phyloP scores from a whole-genome alignment of 2,797 vertebrate genomes.

The Synaphobranchus kaupii region DNA sequence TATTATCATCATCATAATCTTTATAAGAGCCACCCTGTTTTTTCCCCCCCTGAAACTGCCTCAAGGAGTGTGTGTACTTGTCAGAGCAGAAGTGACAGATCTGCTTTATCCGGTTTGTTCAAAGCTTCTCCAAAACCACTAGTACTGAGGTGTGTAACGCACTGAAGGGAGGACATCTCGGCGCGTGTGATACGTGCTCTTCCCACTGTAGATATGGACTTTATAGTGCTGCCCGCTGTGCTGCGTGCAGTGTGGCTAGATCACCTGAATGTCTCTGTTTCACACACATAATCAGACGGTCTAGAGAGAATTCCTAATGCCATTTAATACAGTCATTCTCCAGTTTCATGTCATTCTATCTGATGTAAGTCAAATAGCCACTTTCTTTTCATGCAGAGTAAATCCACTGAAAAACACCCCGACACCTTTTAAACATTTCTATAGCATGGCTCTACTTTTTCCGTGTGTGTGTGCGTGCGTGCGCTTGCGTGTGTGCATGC shows the following conservation, averaged over 20 bases:
- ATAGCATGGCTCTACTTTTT: conserved; percentile 50
- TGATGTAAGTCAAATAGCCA: neutral
- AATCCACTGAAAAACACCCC: conserved; percentile 16
- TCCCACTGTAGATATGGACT: neutral
- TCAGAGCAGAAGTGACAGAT: conserved; percentile 53
- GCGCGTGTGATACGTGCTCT: neutral
- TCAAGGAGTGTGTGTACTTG: conserved; percentile 39
- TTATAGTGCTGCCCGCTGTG: neutral
- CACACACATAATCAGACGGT: neutral
- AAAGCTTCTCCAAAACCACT: neutral
- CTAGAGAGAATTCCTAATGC: neutral
- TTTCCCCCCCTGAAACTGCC: neutral
- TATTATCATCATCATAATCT: neutral
- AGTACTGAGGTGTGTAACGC: neutral
- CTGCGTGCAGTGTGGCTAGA: neutral
- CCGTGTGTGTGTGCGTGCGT: conserved; percentile 50
- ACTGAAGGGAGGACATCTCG: neutral
- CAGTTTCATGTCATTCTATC: conserved; percentile 1
- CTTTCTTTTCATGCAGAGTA: neutral
- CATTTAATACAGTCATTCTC: neutral
- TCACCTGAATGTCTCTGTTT: neutral
- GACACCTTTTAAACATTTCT: conserved; percentile 59
- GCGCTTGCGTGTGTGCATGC: too few species aligned
- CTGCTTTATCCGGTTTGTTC: neutral
- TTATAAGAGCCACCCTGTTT: neutral